These are phyloP conservation scores for Anomalospiza imberbis DNA, from an alignment of 2,797 vertebrate genomes.

Conservation along the genomic window DNA sequence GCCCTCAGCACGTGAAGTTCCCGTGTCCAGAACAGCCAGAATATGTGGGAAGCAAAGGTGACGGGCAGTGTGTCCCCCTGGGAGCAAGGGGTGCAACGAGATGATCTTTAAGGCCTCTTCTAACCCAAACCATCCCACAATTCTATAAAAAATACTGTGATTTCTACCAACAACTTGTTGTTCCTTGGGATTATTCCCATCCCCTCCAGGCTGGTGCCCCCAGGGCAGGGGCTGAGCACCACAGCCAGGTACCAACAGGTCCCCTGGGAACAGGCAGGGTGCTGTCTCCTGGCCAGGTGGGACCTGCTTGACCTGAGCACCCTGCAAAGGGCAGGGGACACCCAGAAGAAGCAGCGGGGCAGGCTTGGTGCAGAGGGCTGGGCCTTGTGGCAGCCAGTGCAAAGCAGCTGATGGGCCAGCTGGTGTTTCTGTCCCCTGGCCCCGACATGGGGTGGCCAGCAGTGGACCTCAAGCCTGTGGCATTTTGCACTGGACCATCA, in stretches of 20 bases:
- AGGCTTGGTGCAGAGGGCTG: neutral
- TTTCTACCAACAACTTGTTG: neutral
- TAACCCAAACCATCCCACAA: fast-evolving
- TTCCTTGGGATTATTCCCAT: neutral
- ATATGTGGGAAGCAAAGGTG: neutral
- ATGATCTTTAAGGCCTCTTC: neutral
- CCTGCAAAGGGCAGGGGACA: neutral
- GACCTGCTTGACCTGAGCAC: neutral
- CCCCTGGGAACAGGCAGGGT: neutral
- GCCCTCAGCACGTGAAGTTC: fast-evolving
- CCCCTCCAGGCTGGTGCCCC: neutral
- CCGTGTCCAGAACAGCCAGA: neutral
- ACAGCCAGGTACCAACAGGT: fast-evolving
- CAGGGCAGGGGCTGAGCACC: neutral
- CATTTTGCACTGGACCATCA: fast-evolving
- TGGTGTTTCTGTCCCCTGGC: neutral
- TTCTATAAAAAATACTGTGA: neutral
- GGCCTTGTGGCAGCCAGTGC: fast-evolving
- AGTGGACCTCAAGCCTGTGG: fast-evolving
- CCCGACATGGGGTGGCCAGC: fast-evolving
- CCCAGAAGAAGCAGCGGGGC: fast-evolving
- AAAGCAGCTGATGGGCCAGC: neutral
- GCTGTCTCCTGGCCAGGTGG: neutral
- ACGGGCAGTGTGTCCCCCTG: fast-evolving
- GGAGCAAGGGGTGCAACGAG: fast-evolving